These are phyloP conservation scores for Linnaemya vulpina DNA, from an alignment of 2,888 invertebrate species.

Conservation along the genomic window DNA sequence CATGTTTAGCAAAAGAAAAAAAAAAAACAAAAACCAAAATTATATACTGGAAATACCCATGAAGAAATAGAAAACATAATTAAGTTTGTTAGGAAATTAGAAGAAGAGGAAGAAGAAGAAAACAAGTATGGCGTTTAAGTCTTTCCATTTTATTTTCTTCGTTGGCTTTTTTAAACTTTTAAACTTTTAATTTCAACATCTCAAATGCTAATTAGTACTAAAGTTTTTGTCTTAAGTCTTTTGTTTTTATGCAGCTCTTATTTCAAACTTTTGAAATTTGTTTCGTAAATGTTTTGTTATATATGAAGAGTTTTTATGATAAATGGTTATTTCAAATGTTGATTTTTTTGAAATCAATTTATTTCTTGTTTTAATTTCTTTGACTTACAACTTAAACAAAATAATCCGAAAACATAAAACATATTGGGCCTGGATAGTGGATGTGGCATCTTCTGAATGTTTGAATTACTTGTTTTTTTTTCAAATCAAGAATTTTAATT, in stretches of 20 bases:
- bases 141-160: neutral
- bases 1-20: neutral
- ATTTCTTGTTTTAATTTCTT: conserved; percentile 38
- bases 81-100: neutral
- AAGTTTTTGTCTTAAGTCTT: conserved; percentile 55
- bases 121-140: conserved; percentile 46
- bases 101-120: conserved; percentile 4
- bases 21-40: too few species aligned
- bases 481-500: conserved; percentile 1
- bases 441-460: conserved; percentile 55
- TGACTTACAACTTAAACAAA: conserved; percentile 78
- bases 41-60: neutral
- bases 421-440: conserved; percentile 55
- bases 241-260: conserved; percentile 16
- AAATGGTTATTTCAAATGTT: neutral
- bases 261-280: conserved; percentile 5
- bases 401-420: conserved; percentile 73
- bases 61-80: neutral
- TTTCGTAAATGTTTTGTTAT: conserved; percentile 3
- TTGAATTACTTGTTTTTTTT: neutral
- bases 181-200: neutral
- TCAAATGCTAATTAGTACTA: conserved; percentile 5
- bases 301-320: neutral
- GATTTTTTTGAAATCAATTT: neutral
- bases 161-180: conserved; percentile 50